Evolutionary conservation across 1,140 invertebrate species (phyloP).

Genomic region (Drosophila oshimai): DNA sequence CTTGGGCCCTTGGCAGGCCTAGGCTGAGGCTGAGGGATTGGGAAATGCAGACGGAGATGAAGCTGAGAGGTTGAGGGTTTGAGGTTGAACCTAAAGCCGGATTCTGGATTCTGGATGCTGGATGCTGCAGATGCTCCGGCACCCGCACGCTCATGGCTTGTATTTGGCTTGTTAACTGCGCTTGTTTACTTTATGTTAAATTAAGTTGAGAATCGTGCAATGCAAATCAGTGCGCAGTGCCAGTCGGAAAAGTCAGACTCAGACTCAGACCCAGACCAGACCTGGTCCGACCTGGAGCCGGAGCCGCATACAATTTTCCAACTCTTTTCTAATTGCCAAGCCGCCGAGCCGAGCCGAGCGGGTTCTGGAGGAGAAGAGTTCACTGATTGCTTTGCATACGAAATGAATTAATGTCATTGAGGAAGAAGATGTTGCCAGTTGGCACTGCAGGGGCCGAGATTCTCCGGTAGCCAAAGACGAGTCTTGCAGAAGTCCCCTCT

Average conservation of each 20-base stretch:
- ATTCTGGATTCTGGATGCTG: not conserved
- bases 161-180: conserved; percentile 81
- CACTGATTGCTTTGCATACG: conserved; percentile 79
- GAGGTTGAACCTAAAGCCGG: not conserved
- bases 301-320: conserved; percentile 74
- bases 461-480: conserved; percentile 39
- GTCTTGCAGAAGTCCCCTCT: not conserved
- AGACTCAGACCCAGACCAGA: conserved; percentile 23
- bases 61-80: not conserved
- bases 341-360: conserved; percentile 16
- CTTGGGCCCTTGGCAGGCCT: conserved; percentile 15
- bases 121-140: conserved; percentile 42
- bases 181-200: conserved; percentile 83
- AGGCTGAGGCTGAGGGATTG: conserved; percentile 20
- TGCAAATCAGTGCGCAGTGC: conserved; percentile 78
- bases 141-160: conserved; percentile 76
- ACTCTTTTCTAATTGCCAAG: conserved; percentile 80
- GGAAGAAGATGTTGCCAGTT: conserved; percentile 76
- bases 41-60: conserved; percentile 18
- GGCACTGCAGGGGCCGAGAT: conserved; percentile 29
- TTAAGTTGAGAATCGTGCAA: conserved; percentile 82
- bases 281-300: no score
- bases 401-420: conserved; percentile 82
- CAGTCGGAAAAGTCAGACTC: conserved; percentile 56
- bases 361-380: conserved; percentile 38